These are phyloP conservation scores for Helarctos malayanus DNA, from an alignment of 2,797 vertebrate species.

Conservation along the genomic window DNA sequence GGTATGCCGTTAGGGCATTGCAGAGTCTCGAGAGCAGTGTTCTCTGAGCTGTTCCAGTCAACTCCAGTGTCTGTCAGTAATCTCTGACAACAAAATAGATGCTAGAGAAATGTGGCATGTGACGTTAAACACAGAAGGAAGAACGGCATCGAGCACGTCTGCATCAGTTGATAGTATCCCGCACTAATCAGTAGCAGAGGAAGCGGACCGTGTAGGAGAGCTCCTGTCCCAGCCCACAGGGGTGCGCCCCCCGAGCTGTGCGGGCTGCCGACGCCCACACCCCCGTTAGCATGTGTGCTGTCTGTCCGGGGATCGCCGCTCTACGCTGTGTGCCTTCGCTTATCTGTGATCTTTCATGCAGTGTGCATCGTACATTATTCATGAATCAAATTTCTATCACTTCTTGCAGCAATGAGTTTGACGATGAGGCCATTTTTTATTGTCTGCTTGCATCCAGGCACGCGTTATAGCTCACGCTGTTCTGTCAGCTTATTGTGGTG, in stretches of 20 bases:
- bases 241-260: rapidly evolving
- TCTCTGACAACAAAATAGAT: background rate
- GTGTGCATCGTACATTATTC: background rate
- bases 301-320: background rate
- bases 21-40: background rate
- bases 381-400: constrained; percentile 17
- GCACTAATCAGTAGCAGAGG: too few relatives aligned
- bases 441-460: constrained; percentile 14
- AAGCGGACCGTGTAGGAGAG: background rate
- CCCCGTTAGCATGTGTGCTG: rapidly evolving
- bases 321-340: background rate
- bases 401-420: constrained; percentile 27
- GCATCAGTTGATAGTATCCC: background rate
- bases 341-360: background rate
- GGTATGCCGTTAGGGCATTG: background rate
- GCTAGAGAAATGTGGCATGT: background rate
- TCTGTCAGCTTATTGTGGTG: background rate
- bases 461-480: background rate
- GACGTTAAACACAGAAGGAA: background rate
- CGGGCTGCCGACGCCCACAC: rapidly evolving
- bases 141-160: background rate
- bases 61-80: background rate
- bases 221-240: background rate
- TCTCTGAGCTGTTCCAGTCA: background rate
- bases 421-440: background rate